Conservation (phyloP, 2,797 vertebrate species). For the Rhinogobio ventralis region DNA sequence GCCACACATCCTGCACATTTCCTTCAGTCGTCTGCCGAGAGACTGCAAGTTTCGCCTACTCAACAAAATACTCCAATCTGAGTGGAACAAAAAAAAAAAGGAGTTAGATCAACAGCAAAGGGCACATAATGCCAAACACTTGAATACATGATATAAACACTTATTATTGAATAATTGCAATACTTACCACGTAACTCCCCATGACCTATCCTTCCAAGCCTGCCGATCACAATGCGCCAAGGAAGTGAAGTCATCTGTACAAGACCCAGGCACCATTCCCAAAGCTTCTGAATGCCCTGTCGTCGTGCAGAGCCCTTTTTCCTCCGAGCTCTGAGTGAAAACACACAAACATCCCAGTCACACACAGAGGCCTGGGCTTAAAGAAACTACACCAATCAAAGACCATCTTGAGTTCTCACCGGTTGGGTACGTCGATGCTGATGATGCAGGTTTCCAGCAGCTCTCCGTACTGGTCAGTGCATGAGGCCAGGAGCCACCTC, state of each 20-base stretch:
- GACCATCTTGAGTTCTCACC: slow-evolving; percentile 75
- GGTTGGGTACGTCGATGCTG: slow-evolving; percentile 95
- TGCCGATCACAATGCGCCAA: slow-evolving; percentile 98
- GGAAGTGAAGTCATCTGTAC: slow-evolving; percentile 98
- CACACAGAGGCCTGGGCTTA: background rate
- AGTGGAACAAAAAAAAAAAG: slow-evolving; percentile 36
- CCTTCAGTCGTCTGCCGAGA: slow-evolving; percentile 93
- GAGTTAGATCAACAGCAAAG: slow-evolving; percentile 9
- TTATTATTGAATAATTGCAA: background rate
- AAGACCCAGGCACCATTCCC: slow-evolving; percentile 98
- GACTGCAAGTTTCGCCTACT: slow-evolving; percentile 96
- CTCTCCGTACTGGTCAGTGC: slow-evolving; percentile 96
- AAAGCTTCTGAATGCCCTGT: slow-evolving; percentile 95
- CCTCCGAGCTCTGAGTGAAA: slow-evolving; percentile 86
- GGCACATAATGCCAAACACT: background rate
- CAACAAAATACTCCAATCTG: slow-evolving; percentile 98
- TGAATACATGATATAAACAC: background rate
- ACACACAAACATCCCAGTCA: background rate
- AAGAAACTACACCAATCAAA: background rate
- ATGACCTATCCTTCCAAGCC: slow-evolving; percentile 95
- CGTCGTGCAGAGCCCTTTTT: slow-evolving; percentile 97
- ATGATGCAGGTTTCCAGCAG: slow-evolving; percentile 98
- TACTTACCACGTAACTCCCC: slow-evolving; percentile 93
- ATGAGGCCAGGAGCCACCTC: slow-evolving; percentile 95
- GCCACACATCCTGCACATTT: slow-evolving; percentile 99